A percentile compares a stretch with the other conserved stretches of the same genome.
phyloP scores from a whole-genome alignment of 2,797 vertebrate genomes.

The Lepilemur septentrionalis region DNA sequence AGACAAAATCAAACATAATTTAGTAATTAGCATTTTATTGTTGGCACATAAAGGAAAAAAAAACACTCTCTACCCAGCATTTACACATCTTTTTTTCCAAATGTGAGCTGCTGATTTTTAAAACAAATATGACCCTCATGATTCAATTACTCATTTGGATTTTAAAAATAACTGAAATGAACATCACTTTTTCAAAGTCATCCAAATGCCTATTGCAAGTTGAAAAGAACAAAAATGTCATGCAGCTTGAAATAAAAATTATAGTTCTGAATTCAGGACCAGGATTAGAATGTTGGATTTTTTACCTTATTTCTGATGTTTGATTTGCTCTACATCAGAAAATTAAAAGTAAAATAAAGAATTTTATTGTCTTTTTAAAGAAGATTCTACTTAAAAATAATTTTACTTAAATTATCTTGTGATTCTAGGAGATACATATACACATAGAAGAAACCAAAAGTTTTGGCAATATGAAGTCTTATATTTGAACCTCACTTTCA shows the following conservation, averaged over 20 bases:
- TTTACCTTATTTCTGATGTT: not conserved
- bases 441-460: not conserved
- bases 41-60: not conserved
- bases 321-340: not conserved
- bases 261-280: not conserved
- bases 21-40: not conserved
- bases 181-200: not conserved
- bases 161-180: slow-evolving; percentile 2
- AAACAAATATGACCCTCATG: not conserved
- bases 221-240: not conserved
- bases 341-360: not conserved
- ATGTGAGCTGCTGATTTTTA: not conserved
- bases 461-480: not conserved
- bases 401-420: not conserved
- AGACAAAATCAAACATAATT: not conserved
- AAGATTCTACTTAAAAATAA: not conserved
- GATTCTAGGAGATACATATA: not conserved
- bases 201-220: not conserved
- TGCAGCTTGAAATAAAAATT: not conserved
- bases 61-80: not conserved
- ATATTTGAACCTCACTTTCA: not conserved
- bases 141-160: not conserved
- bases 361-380: not conserved
- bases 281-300: not conserved
- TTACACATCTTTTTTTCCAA: not conserved